Percentiles rank a stretch among this genome's conserved stretches.
phyloP scores from a whole-genome alignment of 2,888 invertebrate species.

The Acrocyrtus sp. region DNA sequence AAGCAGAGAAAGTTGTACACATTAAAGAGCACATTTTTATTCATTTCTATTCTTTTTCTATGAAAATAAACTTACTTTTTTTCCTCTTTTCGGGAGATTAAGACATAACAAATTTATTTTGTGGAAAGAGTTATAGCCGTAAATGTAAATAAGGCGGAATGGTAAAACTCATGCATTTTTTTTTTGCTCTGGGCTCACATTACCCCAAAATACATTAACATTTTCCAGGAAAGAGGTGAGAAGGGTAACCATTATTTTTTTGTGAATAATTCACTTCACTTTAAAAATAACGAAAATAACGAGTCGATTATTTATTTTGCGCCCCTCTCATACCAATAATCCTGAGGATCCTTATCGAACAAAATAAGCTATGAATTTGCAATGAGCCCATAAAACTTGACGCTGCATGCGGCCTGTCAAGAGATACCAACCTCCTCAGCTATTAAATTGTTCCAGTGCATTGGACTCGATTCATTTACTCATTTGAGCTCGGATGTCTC shows the following conservation, averaged over 20 bases:
- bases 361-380: slow-evolving; percentile 61
- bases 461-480: too few species aligned
- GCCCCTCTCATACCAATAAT: slow-evolving; percentile 18
- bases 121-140: background rate
- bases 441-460: slow-evolving; percentile 53
- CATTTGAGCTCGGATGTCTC: too few species aligned
- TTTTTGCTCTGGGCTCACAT: background rate
- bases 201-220: background rate
- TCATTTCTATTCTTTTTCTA: slow-evolving; percentile 1
- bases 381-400: slow-evolving; percentile 62
- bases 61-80: background rate
- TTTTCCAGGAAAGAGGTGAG: background rate
- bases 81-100: background rate
- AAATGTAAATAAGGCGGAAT: too few species aligned
- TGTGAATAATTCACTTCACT: background rate
- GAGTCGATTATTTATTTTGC: slow-evolving; percentile 36
- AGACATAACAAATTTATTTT: background rate
- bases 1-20: slow-evolving; percentile 17
- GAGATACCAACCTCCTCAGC: slow-evolving; percentile 60
- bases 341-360: slow-evolving; percentile 34
- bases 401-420: slow-evolving; percentile 63
- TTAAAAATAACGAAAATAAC: too few species aligned
- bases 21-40: background rate
- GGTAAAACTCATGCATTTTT: too few species aligned
- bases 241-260: background rate